These are phyloP conservation scores for Hyperoplus immaculatus DNA, from an alignment of 2,797 vertebrate genomes.

Conservation along the genomic window DNA sequence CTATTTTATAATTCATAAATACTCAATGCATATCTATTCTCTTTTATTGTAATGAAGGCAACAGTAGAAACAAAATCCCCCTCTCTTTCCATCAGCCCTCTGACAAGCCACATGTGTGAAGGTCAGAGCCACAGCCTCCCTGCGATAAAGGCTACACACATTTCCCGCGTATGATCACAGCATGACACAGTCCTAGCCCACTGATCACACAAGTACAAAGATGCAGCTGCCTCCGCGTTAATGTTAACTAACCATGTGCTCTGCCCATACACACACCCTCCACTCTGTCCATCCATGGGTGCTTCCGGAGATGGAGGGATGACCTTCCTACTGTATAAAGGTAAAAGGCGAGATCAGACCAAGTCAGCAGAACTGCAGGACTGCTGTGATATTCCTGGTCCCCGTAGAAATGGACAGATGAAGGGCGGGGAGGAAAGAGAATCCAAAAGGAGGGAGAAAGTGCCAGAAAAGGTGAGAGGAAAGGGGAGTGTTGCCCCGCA, in stretches of 20 bases:
- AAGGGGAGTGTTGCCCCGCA: conserved; percentile 42
- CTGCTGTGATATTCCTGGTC: conserved; percentile 49
- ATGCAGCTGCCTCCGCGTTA: conserved; percentile 65
- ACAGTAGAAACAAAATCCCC: background rate
- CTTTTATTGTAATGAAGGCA: background rate
- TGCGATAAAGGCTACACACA: conserved; percentile 42
- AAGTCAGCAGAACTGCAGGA: conserved; percentile 60
- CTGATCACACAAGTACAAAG: conserved; percentile 48
- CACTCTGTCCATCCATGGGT: conserved; percentile 44
- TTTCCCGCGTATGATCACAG: conserved; percentile 42
- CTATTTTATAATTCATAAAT: conserved; percentile 9
- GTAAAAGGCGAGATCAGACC: conserved; percentile 47
- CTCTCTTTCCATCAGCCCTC: background rate
- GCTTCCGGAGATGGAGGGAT: conserved; percentile 58
- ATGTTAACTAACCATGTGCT: conserved; percentile 70
- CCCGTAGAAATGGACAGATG: conserved; percentile 11
- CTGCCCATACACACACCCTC: conserved; percentile 6
- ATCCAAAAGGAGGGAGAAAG: background rate
- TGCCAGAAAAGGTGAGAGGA: conserved; percentile 21
- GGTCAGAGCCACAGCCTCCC: background rate
- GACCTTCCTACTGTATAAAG: conserved; percentile 60
- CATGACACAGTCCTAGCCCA: conserved; percentile 57
- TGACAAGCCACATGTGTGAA: background rate
- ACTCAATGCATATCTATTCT: background rate
- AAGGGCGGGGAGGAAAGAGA: background rate